phyloP scores from a whole-genome alignment of 2,113 vertebrate species.

The Elaphurus davidianus region DNA sequence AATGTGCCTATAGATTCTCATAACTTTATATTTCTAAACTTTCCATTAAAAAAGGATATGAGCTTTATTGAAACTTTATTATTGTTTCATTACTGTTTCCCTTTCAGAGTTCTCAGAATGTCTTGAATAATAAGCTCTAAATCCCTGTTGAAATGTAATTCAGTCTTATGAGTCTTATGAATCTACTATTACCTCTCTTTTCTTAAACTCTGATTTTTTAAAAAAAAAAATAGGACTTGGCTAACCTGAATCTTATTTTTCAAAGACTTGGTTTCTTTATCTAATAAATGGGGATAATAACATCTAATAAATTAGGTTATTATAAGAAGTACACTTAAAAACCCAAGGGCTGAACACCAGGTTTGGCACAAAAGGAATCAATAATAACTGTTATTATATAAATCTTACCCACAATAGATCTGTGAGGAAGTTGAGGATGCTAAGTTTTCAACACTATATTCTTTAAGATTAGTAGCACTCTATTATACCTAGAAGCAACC shows the following conservation, averaged over 20 bases:
- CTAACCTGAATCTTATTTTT: neutral
- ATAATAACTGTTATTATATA: neutral
- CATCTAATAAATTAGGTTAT: neutral
- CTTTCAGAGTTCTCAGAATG: neutral
- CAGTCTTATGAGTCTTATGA: neutral
- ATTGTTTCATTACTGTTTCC: neutral
- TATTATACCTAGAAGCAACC: neutral
- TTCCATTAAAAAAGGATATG: neutral
- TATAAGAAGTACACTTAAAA: conserved; percentile 1
- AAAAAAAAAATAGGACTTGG: neutral
- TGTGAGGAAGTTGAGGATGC: neutral
- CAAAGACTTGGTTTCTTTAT: neutral
- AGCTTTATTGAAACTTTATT: neutral
- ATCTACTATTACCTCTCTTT: neutral
- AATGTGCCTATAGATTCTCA: neutral
- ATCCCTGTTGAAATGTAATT: neutral
- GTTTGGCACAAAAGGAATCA: neutral
- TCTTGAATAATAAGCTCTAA: neutral
- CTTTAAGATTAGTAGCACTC: neutral
- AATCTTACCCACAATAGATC: neutral
- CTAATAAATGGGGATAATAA: neutral
- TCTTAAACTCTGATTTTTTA: neutral
- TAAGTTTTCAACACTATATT: neutral
- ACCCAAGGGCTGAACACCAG: neutral
- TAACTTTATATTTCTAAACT: neutral